phyloP scores from a whole-genome alignment of 1,140 invertebrate species.

The Magallana gigas region DNA sequence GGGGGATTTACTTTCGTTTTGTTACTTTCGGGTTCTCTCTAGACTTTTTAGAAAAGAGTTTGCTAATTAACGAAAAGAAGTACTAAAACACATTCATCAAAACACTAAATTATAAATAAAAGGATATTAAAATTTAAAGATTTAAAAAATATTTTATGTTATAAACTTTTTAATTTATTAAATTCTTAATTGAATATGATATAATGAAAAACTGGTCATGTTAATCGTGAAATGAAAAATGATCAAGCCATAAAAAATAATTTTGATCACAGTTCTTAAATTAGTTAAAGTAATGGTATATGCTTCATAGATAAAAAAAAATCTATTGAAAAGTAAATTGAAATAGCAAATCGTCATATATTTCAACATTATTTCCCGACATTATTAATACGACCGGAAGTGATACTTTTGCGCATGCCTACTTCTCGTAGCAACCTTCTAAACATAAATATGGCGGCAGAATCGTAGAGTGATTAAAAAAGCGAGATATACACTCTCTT shows the following conservation, averaged over 20 bases:
- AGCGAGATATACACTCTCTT: neutral
- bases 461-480: neutral
- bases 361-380: neutral
- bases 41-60: neutral
- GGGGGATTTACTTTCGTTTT: neutral
- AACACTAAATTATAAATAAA: too few species aligned
- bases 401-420: slow-evolving; percentile 79
- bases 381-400: neutral
- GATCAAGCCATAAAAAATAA: too few species aligned
- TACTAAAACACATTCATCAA: too few species aligned
- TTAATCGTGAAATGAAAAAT: too few species aligned
- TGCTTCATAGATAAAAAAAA: neutral
- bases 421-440: slow-evolving; percentile 62
- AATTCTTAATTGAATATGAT: too few species aligned
- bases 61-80: neutral
- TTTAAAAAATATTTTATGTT: too few species aligned
- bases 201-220: too few species aligned
- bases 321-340: neutral
- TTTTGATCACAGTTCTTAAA: too few species aligned
- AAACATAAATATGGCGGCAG: slow-evolving; percentile 64
- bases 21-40: neutral
- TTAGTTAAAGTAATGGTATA: too few species aligned
- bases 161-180: too few species aligned
- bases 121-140: too few species aligned
- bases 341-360: neutral